These are phyloP conservation scores for Drosophila miranda DNA, from an alignment of 1,140 invertebrate species.

Conservation along the genomic window DNA sequence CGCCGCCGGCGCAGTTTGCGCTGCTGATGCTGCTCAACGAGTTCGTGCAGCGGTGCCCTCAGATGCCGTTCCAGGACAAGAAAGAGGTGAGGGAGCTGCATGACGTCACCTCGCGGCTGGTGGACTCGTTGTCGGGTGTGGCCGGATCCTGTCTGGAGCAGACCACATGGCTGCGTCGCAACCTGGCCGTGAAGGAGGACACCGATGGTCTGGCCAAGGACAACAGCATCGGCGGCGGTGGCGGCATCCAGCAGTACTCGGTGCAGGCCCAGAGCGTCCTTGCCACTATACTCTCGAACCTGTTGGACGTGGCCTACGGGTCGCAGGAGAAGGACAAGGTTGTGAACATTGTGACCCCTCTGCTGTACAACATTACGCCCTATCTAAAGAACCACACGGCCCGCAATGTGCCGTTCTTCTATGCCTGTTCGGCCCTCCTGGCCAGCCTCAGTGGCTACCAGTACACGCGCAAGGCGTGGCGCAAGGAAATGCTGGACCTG, in stretches of 20 bases:
- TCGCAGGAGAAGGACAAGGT: slow-evolving; percentile 97
- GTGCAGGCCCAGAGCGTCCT: slow-evolving; percentile 85
- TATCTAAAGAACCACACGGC: slow-evolving; percentile 94
- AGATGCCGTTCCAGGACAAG: slow-evolving; percentile 83
- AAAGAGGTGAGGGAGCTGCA: slow-evolving; percentile 93
- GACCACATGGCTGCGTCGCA: slow-evolving; percentile 94
- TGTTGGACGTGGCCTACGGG: slow-evolving; percentile 95
- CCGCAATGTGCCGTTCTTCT: slow-evolving; percentile 92
- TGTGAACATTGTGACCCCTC: slow-evolving; percentile 89
- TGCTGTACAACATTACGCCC: slow-evolving; percentile 95
- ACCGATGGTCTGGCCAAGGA: slow-evolving; percentile 82
- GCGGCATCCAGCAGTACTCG: slow-evolving; percentile 83
- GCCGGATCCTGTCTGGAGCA: slow-evolving; percentile 95
- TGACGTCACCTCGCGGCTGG: slow-evolving; percentile 89
- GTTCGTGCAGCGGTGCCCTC: slow-evolving; percentile 91
- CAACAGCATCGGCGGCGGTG: slow-evolving; percentile 77
- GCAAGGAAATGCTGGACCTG: slow-evolving; percentile 94
- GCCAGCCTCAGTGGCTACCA: slow-evolving; percentile 94
- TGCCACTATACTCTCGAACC: slow-evolving; percentile 93
- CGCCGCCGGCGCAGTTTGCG: slow-evolving; percentile 91
- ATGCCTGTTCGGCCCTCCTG: slow-evolving; percentile 93
- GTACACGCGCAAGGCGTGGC: slow-evolving; percentile 96
- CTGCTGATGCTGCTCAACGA: slow-evolving; percentile 92
- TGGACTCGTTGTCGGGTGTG: slow-evolving; percentile 93
- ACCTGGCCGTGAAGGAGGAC: slow-evolving; percentile 93